Conservation (phyloP, 1,140 invertebrate genomes). For the Amyelois transitella region DNA sequence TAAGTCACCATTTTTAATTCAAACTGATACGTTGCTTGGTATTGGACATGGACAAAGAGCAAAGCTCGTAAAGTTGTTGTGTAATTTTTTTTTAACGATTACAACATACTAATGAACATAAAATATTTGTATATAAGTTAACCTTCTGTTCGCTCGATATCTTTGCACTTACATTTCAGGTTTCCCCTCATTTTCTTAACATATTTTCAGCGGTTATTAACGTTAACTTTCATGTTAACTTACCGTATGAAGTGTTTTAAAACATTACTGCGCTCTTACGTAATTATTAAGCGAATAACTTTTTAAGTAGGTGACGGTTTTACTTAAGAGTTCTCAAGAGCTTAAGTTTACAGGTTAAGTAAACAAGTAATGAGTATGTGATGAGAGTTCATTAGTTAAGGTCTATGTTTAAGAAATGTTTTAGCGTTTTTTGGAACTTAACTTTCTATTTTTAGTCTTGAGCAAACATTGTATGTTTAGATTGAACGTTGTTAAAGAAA, state of each 20-base stretch:
- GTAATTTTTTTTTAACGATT: too few relatives aligned
- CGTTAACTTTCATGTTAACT: constrained; percentile 43
- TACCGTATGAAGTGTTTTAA: constrained; percentile 60
- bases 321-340: constrained; percentile 7
- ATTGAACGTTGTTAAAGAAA: too few relatives aligned
- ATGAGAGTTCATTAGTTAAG: constrained; percentile 9
- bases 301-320: constrained; percentile 41
- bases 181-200: constrained; percentile 40
- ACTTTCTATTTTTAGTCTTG: too few relatives aligned
- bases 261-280: constrained; percentile 52
- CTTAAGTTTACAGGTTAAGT: constrained; percentile 7
- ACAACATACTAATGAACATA: too few relatives aligned
- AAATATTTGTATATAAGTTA: too few relatives aligned
- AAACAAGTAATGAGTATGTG: constrained; percentile 24
- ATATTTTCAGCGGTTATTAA: constrained; percentile 42
- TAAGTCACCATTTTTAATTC: too few relatives aligned
- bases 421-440: too few relatives aligned
- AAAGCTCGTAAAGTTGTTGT: too few relatives aligned
- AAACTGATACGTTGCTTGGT: too few relatives aligned
- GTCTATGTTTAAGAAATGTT: not conserved
- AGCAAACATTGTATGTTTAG: too few relatives aligned
- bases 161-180: constrained; percentile 23
- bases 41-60: too few relatives aligned
- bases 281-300: constrained; percentile 43
- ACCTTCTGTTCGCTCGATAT: not conserved